phyloP scores from a whole-genome alignment of 2,797 vertebrate genomes.

The Enteromius argenteus region DNA sequence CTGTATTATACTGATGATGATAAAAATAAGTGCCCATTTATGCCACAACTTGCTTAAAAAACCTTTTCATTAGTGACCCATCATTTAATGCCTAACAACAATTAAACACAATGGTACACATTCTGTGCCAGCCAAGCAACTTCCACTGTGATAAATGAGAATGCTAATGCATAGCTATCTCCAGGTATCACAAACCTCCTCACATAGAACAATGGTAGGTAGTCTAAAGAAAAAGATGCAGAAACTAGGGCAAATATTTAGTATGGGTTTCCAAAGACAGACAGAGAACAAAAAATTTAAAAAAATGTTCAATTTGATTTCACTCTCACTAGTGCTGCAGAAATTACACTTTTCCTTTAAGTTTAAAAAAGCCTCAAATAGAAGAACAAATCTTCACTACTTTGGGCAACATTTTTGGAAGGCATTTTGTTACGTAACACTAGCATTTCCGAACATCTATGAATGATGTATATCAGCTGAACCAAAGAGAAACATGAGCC shows the following conservation, averaged over 20 bases:
- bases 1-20: neutral
- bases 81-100: neutral
- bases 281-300: neutral
- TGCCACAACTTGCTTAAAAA: neutral
- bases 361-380: neutral
- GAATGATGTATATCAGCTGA: neutral
- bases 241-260: neutral
- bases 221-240: neutral
- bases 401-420: neutral
- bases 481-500: constrained; percentile 15
- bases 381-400: neutral
- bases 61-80: neutral
- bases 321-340: neutral
- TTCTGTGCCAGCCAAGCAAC: neutral
- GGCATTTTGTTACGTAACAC: neutral
- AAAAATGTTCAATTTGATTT: neutral
- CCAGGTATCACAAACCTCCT: neutral
- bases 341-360: neutral
- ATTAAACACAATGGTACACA: neutral
- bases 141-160: neutral
- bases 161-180: neutral
- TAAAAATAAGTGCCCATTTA: neutral
- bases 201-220: neutral
- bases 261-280: neutral
- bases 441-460: neutral